Evolutionary conservation across 2,797 vertebrate species (phyloP), one percentile per base, ranked within the genome.

Genomic region (Muraenolepis orangiensis): DNA sequence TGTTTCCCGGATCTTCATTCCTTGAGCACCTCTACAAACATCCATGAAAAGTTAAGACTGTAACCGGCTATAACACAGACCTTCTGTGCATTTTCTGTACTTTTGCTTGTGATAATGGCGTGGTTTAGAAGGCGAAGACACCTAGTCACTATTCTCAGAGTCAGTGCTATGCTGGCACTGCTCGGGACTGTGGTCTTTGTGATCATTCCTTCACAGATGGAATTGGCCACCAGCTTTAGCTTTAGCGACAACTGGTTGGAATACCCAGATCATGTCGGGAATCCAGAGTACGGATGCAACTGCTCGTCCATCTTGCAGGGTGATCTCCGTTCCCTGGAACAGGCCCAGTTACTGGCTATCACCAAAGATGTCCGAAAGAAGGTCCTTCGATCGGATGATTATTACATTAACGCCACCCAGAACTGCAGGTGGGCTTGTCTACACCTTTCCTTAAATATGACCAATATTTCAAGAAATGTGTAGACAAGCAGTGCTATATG

Each of bases 281-380:
- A 89, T 71, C 90, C 89, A 69, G 78, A 87, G 72, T 82, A 72
- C 26, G 23, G 78, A 66, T 84, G 94, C 77, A 93, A 96, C 82
- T 97, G 96, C 79, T 91, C 93, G 20, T 95, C 88, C 79, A 87
- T 96, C 84, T 72, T 95, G 72, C 84, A 82, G 2, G 93, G 94
- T 28, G 91, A 96, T 61, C 10, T 2, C n/a, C 89, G 93, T 42
- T 93, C 92, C 84, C 81, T 96, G 66, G 81, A 90, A 34, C 86
- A 93, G 23, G 91, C 86, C 42, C 95, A 94, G 82, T 61, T 96
- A 69, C 90, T 95, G 73, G 57, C 75, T 0, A 78, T 95, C 72
- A 93, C 89, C 0, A 85, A 88, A 66, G 81, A 86, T 5, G 95
- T 95, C 81, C 87, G 61, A 66, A 93, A 85, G 14, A 91, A 74